Evolutionary conservation across 2,113 vertebrate genomes (phyloP).

Genomic region (Brachypteracias leptosomus): DNA sequence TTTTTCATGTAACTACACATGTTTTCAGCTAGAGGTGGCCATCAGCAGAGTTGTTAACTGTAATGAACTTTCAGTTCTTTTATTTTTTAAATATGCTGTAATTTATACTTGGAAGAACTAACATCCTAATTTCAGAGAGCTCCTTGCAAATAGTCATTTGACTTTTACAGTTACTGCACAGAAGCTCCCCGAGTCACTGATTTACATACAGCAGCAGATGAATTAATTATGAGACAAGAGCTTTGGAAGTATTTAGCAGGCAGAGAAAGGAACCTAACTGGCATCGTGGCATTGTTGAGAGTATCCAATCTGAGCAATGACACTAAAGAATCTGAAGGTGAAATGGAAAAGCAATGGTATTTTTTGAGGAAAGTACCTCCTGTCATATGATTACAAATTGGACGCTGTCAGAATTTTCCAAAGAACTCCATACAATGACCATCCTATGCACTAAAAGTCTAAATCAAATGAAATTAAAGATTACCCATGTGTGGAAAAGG

Average conservation of each 20-base stretch:
- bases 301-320: neutral
- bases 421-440: neutral
- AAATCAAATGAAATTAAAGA: neutral
- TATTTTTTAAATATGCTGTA: neutral
- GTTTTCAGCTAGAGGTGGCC: neutral
- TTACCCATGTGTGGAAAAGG: neutral
- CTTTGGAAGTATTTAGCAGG: neutral
- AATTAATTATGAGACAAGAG: neutral
- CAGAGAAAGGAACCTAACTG: neutral
- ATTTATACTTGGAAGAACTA: neutral
- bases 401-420: neutral
- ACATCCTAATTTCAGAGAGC: neutral
- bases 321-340: neutral
- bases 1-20: neutral
- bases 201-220: neutral
- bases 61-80: neutral
- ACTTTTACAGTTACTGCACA: neutral
- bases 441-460: neutral
- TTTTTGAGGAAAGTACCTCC: neutral
- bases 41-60: neutral
- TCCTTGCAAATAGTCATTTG: neutral
- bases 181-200: neutral
- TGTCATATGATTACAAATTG: neutral
- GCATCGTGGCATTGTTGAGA: neutral
- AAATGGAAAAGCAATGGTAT: neutral